A percentile compares a stretch with the other conserved stretches of the same genome.
Evolutionary conservation across 2,797 vertebrate species (phyloP).

Genomic region (Coccyzus lansbergi): DNA sequence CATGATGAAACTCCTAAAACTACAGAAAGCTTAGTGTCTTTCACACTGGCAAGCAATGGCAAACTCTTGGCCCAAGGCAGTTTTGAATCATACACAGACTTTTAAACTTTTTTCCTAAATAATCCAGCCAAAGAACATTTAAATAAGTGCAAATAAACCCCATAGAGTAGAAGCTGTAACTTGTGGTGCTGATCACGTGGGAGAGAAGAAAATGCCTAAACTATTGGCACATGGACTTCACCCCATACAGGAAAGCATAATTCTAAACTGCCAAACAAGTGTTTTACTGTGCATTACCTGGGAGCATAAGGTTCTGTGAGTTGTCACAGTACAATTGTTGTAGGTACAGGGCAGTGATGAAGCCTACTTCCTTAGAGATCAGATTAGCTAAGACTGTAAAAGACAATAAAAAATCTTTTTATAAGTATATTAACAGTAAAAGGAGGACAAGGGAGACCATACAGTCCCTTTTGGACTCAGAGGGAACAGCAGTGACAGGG

Average conservation of each 20-base stretch:
- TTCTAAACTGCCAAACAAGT: not conserved
- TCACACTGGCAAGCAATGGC: not conserved
- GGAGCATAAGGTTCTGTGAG: accelerated
- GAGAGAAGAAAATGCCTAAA: not conserved
- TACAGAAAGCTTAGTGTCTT: not conserved
- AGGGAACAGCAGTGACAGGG: too few species aligned
- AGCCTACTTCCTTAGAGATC: not conserved
- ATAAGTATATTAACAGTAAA: too few species aligned
- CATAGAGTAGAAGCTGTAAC: not conserved
- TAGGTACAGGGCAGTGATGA: not conserved
- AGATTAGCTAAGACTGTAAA: too few species aligned
- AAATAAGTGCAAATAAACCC: not conserved
- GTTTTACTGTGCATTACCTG: not conserved
- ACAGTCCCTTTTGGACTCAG: too few species aligned
- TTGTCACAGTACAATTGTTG: not conserved
- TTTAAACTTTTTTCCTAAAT: not conserved
- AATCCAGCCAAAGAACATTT: not conserved
- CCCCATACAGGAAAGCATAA: not conserved
- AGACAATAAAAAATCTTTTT: too few species aligned
- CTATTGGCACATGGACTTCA: not conserved
- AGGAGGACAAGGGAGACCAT: too few species aligned
- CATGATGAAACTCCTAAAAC: accelerated
- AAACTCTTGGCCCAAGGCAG: not conserved
- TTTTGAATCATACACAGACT: not conserved
- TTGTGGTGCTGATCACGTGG: accelerated